Percentiles rank a stretch among this genome's conserved stretches.
Conservation (phyloP, 2,113 vertebrate species). For the Grammomys dolichurus region DNA sequence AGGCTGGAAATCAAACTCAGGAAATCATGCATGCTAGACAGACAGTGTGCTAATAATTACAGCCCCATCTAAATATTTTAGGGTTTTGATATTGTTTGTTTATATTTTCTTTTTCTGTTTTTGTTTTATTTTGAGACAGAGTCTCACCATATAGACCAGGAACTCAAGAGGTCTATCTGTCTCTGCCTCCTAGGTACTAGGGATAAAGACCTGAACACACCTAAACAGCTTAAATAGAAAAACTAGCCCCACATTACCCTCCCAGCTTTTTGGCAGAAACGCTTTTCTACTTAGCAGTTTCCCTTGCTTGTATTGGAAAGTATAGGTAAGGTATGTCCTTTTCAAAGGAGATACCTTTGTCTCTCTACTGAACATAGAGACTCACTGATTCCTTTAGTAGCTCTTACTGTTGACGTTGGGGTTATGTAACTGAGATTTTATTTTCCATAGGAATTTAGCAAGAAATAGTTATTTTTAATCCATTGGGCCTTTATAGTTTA, state of each 20-base stretch:
- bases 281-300: conserved; percentile 1
- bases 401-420: conserved; percentile 13
- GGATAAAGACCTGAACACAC: neutral
- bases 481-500: conserved; percentile 52
- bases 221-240: conserved; percentile 56
- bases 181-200: neutral
- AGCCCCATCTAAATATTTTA: neutral
- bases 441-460: conserved; percentile 1
- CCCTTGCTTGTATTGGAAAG: neutral
- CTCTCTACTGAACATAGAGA: neutral
- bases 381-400: conserved; percentile 16
- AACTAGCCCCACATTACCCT: neutral
- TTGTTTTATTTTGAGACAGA: neutral
- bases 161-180: neutral
- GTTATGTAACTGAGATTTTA: neutral
- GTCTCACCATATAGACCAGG: neutral
- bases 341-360: conserved; percentile 52
- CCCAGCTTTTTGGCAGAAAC: conserved; percentile 20
- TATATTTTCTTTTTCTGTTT: neutral
- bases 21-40: neutral
- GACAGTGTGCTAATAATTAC: neutral
- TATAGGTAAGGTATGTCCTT: neutral
- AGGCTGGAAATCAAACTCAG: neutral
- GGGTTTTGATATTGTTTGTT: neutral
- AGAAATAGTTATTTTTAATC: conserved; percentile 29